Evolutionary conservation across 2,888 invertebrate species (phyloP).

Genomic region (Ectemnius continuus): DNA sequence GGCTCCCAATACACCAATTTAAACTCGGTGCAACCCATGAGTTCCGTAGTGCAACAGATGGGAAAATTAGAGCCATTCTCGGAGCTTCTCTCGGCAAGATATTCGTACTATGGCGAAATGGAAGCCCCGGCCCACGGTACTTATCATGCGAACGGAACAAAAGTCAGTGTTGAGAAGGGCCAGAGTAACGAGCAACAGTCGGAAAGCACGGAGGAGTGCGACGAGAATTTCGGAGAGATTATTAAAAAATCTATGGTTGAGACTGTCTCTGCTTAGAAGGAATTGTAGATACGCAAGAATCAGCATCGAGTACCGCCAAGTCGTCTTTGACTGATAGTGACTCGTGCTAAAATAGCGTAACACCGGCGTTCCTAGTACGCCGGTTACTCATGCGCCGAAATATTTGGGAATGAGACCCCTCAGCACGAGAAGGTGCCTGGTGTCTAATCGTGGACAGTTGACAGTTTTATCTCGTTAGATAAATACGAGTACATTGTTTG

Average conservation of each 20-base stretch:
- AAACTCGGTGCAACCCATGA: constrained; percentile 80
- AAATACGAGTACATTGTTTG: constrained; percentile 46
- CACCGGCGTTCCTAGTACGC: constrained; percentile 16
- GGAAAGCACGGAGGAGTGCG: constrained; percentile 75
- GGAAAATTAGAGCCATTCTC: constrained; percentile 86
- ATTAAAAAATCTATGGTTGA: constrained; percentile 96
- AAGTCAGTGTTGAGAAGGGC: constrained; percentile 51
- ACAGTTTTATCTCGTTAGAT: constrained; percentile 35
- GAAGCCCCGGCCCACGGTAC: constrained; percentile 64
- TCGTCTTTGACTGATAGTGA: constrained; percentile 20
- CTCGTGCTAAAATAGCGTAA: constrained; percentile 27
- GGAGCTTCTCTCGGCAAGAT: constrained; percentile 81
- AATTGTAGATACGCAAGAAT: constrained; percentile 30
- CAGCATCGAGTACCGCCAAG: constrained; percentile 23
- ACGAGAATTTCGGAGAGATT: constrained; percentile 93
- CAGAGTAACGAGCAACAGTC: constrained; percentile 47
- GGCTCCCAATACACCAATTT: constrained; percentile 83
- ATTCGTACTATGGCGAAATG: constrained; percentile 77
- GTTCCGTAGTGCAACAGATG: constrained; percentile 75
- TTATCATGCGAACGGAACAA: constrained; percentile 54
- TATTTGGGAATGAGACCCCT: neutral
- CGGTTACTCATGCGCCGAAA: constrained; percentile 18
- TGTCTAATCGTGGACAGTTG: constrained; percentile 22
- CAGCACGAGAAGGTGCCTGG: constrained; percentile 2
- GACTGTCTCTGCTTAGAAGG: constrained; percentile 87